A percentile compares a stretch with the other conserved stretches of the same genome.
phyloP scores from a whole-genome alignment of 1,140 invertebrate species.

The Ostrea denselamellosa region DNA sequence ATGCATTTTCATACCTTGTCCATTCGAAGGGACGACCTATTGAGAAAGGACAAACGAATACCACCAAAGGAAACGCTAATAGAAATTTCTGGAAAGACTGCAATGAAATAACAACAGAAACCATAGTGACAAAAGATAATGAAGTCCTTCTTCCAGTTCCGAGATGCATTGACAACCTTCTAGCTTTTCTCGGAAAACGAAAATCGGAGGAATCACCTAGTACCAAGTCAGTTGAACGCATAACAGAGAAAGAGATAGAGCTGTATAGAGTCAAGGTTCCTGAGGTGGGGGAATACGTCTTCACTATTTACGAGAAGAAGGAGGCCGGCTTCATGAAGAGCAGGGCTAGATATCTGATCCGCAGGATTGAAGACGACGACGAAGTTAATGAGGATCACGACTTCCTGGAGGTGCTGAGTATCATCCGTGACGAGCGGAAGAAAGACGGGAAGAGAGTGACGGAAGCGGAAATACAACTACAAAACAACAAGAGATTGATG shows the following conservation, averaged over 20 bases:
- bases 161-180: constrained; percentile 23
- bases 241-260: constrained; percentile 45
- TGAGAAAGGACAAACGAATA: constrained; percentile 47
- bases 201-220: constrained; percentile 44
- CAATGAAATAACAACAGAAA: constrained; percentile 46
- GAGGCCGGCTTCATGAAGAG: constrained; percentile 45
- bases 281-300: constrained; percentile 49
- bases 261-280: constrained; percentile 50
- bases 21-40: constrained; percentile 51
- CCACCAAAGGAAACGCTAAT: constrained; percentile 39
- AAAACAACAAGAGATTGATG: constrained; percentile 6
- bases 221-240: constrained; percentile 24
- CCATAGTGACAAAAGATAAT: constrained; percentile 42
- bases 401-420: constrained; percentile 43
- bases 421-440: constrained; percentile 51
- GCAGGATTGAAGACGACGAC: constrained; percentile 19
- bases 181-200: constrained; percentile 48
- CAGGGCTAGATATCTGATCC: constrained; percentile 46
- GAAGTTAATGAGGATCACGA: constrained; percentile 32
- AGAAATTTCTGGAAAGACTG: constrained; percentile 51
- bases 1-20: constrained; percentile 49
- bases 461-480: constrained; percentile 22
- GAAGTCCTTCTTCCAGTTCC: constrained; percentile 54
- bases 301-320: constrained; percentile 49
- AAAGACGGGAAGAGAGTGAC: constrained; percentile 51